Base-by-base conservation (phyloP, 2,888 invertebrate species). In the Cosmia trapezina region DNA sequence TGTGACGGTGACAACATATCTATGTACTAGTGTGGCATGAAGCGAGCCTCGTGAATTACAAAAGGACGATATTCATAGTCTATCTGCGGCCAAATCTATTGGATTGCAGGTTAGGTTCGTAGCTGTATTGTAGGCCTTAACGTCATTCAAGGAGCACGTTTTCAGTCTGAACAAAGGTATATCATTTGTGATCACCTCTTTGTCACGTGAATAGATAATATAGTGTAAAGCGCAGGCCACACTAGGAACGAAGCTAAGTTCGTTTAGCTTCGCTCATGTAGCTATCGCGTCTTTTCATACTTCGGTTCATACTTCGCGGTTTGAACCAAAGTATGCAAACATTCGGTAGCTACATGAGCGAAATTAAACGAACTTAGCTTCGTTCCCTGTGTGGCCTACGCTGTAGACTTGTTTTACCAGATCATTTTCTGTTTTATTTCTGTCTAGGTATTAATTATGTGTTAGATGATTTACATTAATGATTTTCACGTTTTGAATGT, bases 51-150 rank as follows among this genome's bases (percentile, higher is more conserved):
- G 51, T 76, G 65, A 80, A 70, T 76, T 63, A 81, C 71, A 76
- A 53, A 68, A 69, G 80, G 57, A 45, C n/a, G 49, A 69, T 63
- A 71, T 71, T 70, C 67, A 57, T 51, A 69, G 57, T 22, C 47
- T 60, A 66, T 69, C 65, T 76, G 19, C n/a, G n/a, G 41, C 57
- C 65, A 59, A 75, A 81, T 83, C 60, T 81, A 83, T 75, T 45
- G 70, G 74, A 64, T 70, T 70, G 45, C 49, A 54, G 64, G 45
- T 51, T 79, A 43, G n/a, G 53, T 68, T 64, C 60, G 53, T 17
- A 64, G 33, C 43, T 66, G 59, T 70, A 82, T 62, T 81, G 67
- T 53, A 66, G n/a, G 62, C 19, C 63, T 70, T 14, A 37, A 41
- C 47, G 45, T 54, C 17, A 59, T 56, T 51, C 43, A 56, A 65